phyloP scores from a whole-genome alignment of 1,140 invertebrate genomes.

The Neodiprion fabricii region DNA sequence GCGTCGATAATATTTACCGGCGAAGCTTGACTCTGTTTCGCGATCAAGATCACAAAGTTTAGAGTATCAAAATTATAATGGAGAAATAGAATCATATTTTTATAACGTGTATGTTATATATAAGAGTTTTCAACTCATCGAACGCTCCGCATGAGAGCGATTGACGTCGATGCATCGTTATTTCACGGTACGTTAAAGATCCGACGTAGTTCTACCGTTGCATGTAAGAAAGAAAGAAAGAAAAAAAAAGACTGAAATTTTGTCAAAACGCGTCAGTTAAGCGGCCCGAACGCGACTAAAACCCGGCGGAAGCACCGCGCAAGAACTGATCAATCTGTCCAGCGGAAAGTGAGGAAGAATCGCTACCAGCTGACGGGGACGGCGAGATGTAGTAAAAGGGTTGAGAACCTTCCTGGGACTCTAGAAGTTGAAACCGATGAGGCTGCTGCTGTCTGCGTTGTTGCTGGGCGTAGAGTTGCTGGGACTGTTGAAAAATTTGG shows the following conservation, averaged over 20 bases:
- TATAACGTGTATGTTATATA: background rate
- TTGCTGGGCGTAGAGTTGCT: slow-evolving; percentile 76
- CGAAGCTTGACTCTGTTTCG: too few relatives aligned
- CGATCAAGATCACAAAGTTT: too few relatives aligned
- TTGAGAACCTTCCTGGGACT: slow-evolving; percentile 57
- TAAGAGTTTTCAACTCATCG: background rate
- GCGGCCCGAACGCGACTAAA: slow-evolving; percentile 52
- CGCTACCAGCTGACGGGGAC: slow-evolving; percentile 28
- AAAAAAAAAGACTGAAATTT: background rate
- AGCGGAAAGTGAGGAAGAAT: slow-evolving; percentile 58
- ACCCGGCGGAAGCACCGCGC: slow-evolving; percentile 72
- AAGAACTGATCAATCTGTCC: slow-evolving; percentile 84
- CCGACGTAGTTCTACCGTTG: background rate
- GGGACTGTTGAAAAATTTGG: slow-evolving; percentile 73
- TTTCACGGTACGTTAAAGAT: background rate
- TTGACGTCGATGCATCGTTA: background rate
- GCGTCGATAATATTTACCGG: too few relatives aligned
- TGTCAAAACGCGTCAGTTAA: background rate
- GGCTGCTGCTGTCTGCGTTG: slow-evolving; percentile 68
- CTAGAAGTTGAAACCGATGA: slow-evolving; percentile 55
- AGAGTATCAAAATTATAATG: too few relatives aligned
- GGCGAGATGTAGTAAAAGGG: slow-evolving; percentile 73
- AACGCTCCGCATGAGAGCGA: background rate
- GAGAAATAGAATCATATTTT: background rate
- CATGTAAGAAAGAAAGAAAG: background rate